Conservation (phyloP, 2,888 invertebrate genomes). For the Gerris lacustris region DNA sequence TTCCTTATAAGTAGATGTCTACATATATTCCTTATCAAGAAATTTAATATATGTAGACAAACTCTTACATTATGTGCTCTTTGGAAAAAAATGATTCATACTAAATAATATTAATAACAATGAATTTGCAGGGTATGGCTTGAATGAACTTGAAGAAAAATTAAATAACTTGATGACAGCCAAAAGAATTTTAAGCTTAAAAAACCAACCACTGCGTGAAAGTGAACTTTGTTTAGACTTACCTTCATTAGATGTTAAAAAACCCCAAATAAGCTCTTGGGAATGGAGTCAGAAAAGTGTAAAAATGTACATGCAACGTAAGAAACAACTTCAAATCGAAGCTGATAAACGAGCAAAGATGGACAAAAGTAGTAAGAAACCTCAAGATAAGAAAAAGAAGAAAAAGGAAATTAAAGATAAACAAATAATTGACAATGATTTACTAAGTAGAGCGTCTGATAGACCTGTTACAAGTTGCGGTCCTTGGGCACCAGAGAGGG, state of each 20-base stretch:
- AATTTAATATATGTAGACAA: no score
- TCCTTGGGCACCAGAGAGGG: not conserved
- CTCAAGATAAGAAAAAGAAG: not conserved
- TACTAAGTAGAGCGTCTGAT: not conserved
- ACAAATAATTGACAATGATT: not conserved
- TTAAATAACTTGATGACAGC: not conserved
- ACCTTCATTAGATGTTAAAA: not conserved
- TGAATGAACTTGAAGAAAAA: conserved; percentile 2
- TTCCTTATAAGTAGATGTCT: no score
- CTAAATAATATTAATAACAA: no score
- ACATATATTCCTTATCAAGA: no score
- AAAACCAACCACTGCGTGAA: not conserved
- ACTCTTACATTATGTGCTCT: no score
- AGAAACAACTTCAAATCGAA: not conserved
- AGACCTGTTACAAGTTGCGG: not conserved
- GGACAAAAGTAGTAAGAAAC: not conserved
- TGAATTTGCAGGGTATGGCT: not conserved
- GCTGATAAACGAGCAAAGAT: not conserved
- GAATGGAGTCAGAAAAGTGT: conserved; percentile 1
- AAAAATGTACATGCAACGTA: not conserved
- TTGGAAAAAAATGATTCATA: no score
- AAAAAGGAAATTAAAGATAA: not conserved
- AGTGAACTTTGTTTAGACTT: not conserved
- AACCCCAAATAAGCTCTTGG: not conserved
- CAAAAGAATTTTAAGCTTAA: not conserved